Conservation (phyloP, 2,113 vertebrate genomes). For the Phycodurus eques region DNA sequence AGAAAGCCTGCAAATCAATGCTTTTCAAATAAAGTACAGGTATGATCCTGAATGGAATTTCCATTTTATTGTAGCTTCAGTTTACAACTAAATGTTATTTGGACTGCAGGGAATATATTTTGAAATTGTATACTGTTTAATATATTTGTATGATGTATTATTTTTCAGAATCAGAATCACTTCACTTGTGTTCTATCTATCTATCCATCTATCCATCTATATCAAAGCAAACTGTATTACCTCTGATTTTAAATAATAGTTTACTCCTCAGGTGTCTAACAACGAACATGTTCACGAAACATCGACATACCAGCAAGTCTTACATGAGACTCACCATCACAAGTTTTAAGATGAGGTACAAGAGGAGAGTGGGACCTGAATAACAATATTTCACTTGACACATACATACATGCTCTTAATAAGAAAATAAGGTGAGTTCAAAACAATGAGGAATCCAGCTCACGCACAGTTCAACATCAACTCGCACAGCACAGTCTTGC, state of each 20-base stretch:
- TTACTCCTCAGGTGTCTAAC: neutral
- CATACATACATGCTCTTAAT: neutral
- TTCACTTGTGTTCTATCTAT: no score
- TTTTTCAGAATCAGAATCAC: neutral
- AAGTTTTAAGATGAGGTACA: neutral
- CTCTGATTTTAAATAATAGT: no score
- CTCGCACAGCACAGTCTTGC: conserved; percentile 3
- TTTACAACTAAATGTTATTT: conserved; percentile 27
- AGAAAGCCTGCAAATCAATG: conserved; percentile 46
- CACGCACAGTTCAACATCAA: conserved; percentile 3
- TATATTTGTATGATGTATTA: neutral
- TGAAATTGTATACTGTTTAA: conserved; percentile 14
- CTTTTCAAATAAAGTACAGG: conserved; percentile 55
- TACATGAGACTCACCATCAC: conserved; percentile 14
- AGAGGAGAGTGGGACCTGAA: conserved; percentile 1
- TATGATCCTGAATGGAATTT: conserved; percentile 52
- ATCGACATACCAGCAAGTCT: neutral
- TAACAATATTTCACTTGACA: conserved; percentile 18
- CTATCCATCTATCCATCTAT: no score
- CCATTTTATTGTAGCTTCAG: conserved; percentile 44
- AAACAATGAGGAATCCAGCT: conserved; percentile 7
- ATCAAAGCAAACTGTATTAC: no score
- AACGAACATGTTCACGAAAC: neutral
- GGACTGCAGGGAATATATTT: conserved; percentile 15
- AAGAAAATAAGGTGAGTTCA: conserved; percentile 19